Evolutionary conservation across 2,797 vertebrate species (phyloP).

Genomic region (Rhynchotus rufescens): DNA sequence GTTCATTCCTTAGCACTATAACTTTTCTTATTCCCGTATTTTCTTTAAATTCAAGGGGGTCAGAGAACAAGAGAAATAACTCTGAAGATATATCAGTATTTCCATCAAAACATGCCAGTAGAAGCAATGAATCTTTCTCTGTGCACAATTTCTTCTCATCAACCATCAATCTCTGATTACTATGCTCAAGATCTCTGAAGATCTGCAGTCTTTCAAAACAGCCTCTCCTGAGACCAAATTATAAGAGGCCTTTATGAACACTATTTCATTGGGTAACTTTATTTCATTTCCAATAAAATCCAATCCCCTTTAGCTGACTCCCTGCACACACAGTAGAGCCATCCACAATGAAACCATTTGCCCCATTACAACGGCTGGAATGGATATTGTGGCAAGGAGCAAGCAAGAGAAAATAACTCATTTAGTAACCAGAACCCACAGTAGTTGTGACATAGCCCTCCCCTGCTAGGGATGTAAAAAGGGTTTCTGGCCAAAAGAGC

Average conservation of each 20-base stretch:
- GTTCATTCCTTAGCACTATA: neutral
- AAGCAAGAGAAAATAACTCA: neutral
- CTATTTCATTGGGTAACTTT: neutral
- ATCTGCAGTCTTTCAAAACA: neutral
- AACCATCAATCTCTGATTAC: neutral
- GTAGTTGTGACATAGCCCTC: neutral
- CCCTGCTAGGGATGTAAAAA: neutral
- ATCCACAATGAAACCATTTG: neutral
- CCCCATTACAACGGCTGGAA: neutral
- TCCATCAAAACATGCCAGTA: neutral
- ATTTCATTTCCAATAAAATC: conserved; percentile 6
- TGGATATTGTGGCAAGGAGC: neutral
- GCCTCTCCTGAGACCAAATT: neutral
- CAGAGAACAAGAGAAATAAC: neutral
- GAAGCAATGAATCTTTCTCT: conserved; percentile 1
- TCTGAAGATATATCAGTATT: neutral
- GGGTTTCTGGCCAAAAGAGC: neutral
- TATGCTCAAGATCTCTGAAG: conserved; percentile 4
- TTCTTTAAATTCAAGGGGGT: neutral
- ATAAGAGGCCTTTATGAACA: neutral
- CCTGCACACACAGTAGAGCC: neutral
- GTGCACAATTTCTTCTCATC: neutral
- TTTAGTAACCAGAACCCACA: neutral
- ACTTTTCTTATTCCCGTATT: neutral
- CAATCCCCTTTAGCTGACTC: neutral